phyloP scores from a whole-genome alignment of 1,140 invertebrate species.

The Acromyrmex heyeri region DNA sequence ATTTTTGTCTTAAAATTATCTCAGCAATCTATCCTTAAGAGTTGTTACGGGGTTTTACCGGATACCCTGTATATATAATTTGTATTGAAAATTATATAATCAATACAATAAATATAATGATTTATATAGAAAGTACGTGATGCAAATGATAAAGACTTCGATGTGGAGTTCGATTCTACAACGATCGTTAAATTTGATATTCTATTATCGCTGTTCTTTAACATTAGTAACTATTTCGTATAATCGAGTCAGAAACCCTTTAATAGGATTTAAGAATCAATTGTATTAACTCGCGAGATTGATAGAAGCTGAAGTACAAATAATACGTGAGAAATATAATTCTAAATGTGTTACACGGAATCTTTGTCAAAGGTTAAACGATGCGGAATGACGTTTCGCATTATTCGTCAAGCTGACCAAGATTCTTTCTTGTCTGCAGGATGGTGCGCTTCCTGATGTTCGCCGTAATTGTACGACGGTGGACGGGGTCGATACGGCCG shows the following conservation, averaged over 20 bases:
- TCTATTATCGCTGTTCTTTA: background rate
- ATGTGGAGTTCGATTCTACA: background rate
- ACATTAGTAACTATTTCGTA: background rate
- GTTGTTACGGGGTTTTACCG: no score
- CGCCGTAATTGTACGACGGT: conserved; percentile 81
- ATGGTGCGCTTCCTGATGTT: conserved; percentile 82
- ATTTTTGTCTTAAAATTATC: no score
- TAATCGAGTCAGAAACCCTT: background rate
- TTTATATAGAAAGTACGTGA: no score
- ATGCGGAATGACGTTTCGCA: conserved; percentile 56
- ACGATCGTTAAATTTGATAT: conserved; percentile 31
- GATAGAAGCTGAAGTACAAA: conserved; percentile 18
- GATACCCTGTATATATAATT: no score
- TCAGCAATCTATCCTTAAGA: no score
- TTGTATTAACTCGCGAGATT: background rate
- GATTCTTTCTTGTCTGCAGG: conserved; percentile 78
- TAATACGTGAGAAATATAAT: conserved; percentile 24
- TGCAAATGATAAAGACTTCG: background rate
- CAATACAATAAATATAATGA: background rate
- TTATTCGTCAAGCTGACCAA: conserved; percentile 65
- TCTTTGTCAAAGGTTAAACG: conserved; percentile 49
- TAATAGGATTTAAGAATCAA: conserved; percentile 8
- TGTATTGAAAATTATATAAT: background rate
- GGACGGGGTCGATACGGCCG: conserved; percentile 84
- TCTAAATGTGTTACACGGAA: background rate